Conservation (phyloP, 2,888 invertebrate species). For the Eucriotettix oculatus region DNA sequence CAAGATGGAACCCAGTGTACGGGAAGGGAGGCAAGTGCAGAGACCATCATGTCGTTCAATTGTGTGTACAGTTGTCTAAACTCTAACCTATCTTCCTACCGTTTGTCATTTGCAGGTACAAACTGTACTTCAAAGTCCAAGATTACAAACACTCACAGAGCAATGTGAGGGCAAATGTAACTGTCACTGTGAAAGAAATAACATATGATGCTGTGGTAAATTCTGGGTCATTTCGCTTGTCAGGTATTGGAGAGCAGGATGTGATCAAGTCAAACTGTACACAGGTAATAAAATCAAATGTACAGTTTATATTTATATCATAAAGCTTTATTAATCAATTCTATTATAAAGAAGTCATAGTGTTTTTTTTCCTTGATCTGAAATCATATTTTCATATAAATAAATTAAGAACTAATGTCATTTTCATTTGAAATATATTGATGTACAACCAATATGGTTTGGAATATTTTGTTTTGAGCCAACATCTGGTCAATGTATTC, state of each 20-base stretch:
- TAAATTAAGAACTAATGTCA: too few relatives aligned
- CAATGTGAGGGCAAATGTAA: conserved; percentile 34
- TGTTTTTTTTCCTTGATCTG: too few relatives aligned
- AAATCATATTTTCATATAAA: too few relatives aligned
- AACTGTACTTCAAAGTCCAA: conserved; percentile 28
- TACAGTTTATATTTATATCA: too few relatives aligned
- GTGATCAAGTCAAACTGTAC: too few relatives aligned
- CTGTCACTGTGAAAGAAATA: conserved; percentile 34
- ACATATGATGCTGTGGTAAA: conserved; percentile 36
- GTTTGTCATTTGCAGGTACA: conserved; percentile 17
- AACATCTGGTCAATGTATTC: too few relatives aligned
- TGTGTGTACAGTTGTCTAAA: not conserved
- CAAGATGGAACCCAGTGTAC: conserved; percentile 34
- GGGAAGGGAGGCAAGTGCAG: conserved; percentile 25
- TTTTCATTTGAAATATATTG: too few relatives aligned
- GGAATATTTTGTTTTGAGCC: too few relatives aligned
- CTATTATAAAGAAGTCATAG: too few relatives aligned
- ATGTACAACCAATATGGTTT: too few relatives aligned
- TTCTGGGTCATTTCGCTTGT: conserved; percentile 34
- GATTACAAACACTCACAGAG: conserved; percentile 31
- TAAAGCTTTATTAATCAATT: too few relatives aligned
- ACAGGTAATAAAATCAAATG: too few relatives aligned
- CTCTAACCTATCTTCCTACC: not conserved
- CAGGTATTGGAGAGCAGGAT: conserved; percentile 18
- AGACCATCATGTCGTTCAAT: not conserved